Conservation (phyloP, 1,140 invertebrate species). For the Vanessa tameamea region DNA sequence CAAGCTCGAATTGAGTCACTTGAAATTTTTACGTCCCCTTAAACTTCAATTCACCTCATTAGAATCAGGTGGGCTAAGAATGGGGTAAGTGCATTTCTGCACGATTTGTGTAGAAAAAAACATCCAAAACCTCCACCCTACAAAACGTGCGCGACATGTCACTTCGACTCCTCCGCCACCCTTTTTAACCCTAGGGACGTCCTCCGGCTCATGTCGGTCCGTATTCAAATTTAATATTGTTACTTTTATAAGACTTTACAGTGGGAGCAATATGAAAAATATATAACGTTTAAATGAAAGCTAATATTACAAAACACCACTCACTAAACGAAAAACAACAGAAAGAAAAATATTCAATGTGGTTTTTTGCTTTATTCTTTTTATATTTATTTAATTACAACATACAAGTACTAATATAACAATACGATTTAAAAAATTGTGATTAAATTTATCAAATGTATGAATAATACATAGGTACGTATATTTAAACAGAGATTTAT, state of each 20-base stretch:
- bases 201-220: constrained; percentile 47
- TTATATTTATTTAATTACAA: too few relatives aligned
- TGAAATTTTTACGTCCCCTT: constrained; percentile 27
- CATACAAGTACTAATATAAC: too few relatives aligned
- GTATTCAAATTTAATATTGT: constrained; percentile 76
- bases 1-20: constrained; percentile 34
- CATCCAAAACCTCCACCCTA: too few relatives aligned
- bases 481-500: neutral
- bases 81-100: constrained; percentile 67
- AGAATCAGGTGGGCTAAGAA: constrained; percentile 55
- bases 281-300: constrained; percentile 26
- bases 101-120: constrained; percentile 52
- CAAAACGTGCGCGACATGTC: constrained; percentile 50
- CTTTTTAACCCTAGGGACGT: constrained; percentile 27
- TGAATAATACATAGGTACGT: neutral
- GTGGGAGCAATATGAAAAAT: constrained; percentile 52
- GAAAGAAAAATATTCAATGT: too few relatives aligned
- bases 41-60: constrained; percentile 53
- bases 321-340: too few relatives aligned
- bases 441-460: too few relatives aligned
- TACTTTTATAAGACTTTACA: constrained; percentile 74
- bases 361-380: too few relatives aligned
- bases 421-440: too few relatives aligned
- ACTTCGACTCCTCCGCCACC: constrained; percentile 28
- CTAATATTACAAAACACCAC: neutral